These are phyloP conservation scores for Bombus breviceps DNA, from an alignment of 1,140 invertebrate species.

Conservation along the genomic window DNA sequence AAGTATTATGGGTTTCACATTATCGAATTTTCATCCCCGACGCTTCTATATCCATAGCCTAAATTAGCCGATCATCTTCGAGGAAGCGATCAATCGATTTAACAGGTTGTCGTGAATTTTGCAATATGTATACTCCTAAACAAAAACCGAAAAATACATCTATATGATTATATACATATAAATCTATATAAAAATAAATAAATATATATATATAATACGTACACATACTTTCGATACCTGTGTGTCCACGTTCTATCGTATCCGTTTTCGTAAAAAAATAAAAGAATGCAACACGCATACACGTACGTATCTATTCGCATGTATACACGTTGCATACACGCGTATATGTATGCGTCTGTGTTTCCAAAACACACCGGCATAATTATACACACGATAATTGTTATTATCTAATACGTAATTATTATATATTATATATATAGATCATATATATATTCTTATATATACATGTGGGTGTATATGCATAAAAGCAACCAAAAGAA, in stretches of 20 bases:
- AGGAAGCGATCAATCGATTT: conserved; percentile 8
- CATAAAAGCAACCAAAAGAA: neutral
- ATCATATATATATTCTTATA: conserved; percentile 42
- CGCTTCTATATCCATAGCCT: neutral
- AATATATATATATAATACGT: neutral
- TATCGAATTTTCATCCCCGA: conserved; percentile 3
- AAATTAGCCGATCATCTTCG: conserved; percentile 32
- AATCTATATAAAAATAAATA: neutral
- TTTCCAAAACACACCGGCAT: conserved; percentile 10
- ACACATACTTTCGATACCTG: conserved; percentile 13
- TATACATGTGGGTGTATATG: conserved; percentile 40
- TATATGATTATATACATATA: conserved; percentile 2
- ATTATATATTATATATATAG: conserved; percentile 19
- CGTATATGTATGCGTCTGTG: neutral
- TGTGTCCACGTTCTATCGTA: conserved; percentile 9
- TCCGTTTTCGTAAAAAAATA: conserved; percentile 6
- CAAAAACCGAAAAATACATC: neutral
- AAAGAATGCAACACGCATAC: neutral
- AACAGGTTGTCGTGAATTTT: conserved; percentile 38
- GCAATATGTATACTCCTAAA: conserved; percentile 39
- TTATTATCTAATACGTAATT: conserved; percentile 36
- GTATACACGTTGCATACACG: neutral
- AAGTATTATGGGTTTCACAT: conserved; percentile 7
- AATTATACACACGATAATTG: conserved; percentile 29
- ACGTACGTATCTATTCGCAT: neutral